These are phyloP conservation scores for Trematomus loennbergii DNA, from an alignment of 2,113 vertebrate species.

Conservation along the genomic window DNA sequence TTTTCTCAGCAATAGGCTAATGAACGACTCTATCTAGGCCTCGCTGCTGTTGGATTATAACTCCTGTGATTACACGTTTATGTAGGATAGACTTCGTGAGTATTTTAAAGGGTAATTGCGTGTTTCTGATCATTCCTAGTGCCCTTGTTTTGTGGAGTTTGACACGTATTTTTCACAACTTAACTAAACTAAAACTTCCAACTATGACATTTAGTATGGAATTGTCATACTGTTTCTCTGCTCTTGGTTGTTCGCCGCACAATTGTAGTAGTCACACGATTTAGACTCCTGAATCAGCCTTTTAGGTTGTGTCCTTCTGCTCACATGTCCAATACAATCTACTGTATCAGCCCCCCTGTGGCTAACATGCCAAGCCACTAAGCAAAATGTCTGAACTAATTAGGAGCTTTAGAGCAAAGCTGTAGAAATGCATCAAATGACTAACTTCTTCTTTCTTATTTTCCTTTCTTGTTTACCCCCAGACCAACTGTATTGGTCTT, in stretches of 20 bases:
- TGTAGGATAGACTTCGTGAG: conserved; percentile 43
- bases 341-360: conserved; percentile 74
- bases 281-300: conserved; percentile 68
- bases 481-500: not conserved
- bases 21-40: conserved; percentile 76
- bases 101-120: conserved; percentile 54
- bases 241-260: conserved; percentile 22
- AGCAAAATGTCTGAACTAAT: conserved; percentile 80
- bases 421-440: conserved; percentile 63
- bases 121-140: conserved; percentile 54
- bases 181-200: no score
- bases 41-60: conserved; percentile 27
- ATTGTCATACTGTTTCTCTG: conserved; percentile 12
- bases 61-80: conserved; percentile 46
- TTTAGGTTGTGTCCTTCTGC: conserved; percentile 60
- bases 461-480: conserved; percentile 18
- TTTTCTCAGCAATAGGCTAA: conserved; percentile 81
- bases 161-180: conserved; percentile 33
- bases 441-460: conserved; percentile 7
- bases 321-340: conserved; percentile 70
- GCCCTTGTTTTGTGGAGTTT: conserved; percentile 41
- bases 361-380: conserved; percentile 75
- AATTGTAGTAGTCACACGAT: conserved; percentile 34
- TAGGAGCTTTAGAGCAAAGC: conserved; percentile 59
- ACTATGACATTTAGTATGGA: not conserved